Evolutionary conservation across 2,888 invertebrate genomes (phyloP), one percentile per base, ranked within the genome.

Genomic region (Volucella bombylans): DNA sequence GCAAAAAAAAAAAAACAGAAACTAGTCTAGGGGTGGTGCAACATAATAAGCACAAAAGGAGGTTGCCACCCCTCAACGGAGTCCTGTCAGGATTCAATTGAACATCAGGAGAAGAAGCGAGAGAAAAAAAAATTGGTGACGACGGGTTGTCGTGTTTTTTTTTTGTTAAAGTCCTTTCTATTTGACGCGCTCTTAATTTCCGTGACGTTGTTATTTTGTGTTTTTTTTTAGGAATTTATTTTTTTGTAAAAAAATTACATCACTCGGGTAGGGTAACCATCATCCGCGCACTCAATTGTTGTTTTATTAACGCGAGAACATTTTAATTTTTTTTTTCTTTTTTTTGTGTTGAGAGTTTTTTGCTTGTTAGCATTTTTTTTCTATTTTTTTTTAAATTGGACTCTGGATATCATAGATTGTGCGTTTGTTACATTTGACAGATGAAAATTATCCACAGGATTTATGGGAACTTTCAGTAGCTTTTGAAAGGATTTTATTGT

Each of bases 101-200:
- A 85, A 81, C 67, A 59, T 85, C 76, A 71, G 49, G 45, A 67
- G 50, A n/a, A 41, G 41, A 54, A 50, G 49, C 11, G 18, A 31
- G 50, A 15, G 31, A 54, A n/a, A 62, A 67, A 79, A 85, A 85
- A 85, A 85, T 81, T 85, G 85, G 85, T 85, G 85, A 81, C 81
- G 85, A 85, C 85, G 85, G 85, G 76, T 77, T 65, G 81, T 74
- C 67, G 50, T 71, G 31, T 76, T 71, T 72, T 71, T 69, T 76
- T 80, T 73, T 81, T 81, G 61, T 64, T 57, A 39, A 67, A 67
- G 61, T 81, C 57, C 64, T 77, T 81, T 85, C 81, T 85, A 77
- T 85, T 85, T 85, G 76, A 85, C 85, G 85, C 85, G 81, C 85
- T 85, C 85, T 81, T 85, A 85, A 85, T 85, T 85, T 85, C 85